phyloP scores from a whole-genome alignment of 2,888 invertebrate species.

The Dynastes grantii region DNA sequence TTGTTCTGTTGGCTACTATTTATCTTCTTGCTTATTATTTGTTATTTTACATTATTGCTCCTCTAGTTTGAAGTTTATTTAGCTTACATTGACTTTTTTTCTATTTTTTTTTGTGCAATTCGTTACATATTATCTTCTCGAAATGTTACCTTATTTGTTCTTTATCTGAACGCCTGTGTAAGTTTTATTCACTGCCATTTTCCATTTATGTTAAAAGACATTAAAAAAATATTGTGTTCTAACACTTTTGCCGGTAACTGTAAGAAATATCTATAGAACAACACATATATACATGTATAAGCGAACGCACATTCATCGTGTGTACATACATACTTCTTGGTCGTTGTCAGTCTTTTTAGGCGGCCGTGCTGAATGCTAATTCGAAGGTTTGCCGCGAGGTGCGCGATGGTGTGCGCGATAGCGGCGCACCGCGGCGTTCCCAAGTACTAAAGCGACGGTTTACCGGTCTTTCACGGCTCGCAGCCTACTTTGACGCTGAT shows the following conservation, averaged over 20 bases:
- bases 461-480: conserved; percentile 65
- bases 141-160: too few relatives aligned
- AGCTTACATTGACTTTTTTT: too few relatives aligned
- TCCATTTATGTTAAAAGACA: too few relatives aligned
- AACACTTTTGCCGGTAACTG: conserved; percentile 3
- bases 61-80: too few relatives aligned
- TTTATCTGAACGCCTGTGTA: too few relatives aligned
- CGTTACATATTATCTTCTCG: too few relatives aligned
- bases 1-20: too few relatives aligned
- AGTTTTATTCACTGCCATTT: too few relatives aligned
- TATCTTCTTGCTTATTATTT: too few relatives aligned
- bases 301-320: conserved; percentile 13
- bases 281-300: conserved; percentile 19
- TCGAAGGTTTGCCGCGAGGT: conserved; percentile 64
- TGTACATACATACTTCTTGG: conserved; percentile 33
- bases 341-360: conserved; percentile 42
- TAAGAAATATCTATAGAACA: conserved; percentile 5
- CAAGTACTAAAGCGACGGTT: conserved; percentile 64
- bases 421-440: conserved; percentile 64
- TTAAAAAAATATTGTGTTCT: background rate
- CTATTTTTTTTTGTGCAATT: too few relatives aligned
- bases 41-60: too few relatives aligned
- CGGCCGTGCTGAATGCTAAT: conserved; percentile 66
- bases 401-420: conserved; percentile 65
- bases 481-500: conserved; percentile 63